A percentile compares a stretch with the other conserved stretches of the same genome.
Conservation (phyloP, 2,797 vertebrate species). For the Poeciliopsis presidionis region DNA sequence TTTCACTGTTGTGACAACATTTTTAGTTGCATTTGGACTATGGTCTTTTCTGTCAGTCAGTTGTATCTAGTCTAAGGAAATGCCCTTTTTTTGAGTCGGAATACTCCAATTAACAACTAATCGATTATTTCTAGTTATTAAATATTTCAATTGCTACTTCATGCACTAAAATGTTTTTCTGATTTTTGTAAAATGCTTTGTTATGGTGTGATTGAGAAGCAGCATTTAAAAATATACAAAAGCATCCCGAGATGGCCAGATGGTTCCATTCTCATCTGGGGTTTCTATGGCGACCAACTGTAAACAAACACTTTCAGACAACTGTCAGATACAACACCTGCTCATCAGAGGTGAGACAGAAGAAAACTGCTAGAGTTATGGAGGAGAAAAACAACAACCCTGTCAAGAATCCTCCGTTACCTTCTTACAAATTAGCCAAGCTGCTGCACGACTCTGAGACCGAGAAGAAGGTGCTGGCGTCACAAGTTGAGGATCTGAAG, state of each 20-base stretch:
- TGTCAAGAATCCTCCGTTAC: neutral
- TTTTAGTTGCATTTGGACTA: neutral
- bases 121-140: too few relatives aligned
- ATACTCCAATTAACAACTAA: too few relatives aligned
- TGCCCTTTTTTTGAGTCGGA: too few relatives aligned
- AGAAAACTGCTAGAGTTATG: neutral
- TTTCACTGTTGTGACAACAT: neutral
- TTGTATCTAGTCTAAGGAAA: neutral
- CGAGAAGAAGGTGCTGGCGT: conserved; percentile 1
- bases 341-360: neutral
- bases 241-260: neutral
- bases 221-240: neutral
- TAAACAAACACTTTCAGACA: conserved; percentile 5
- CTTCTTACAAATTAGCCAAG: conserved; percentile 7
- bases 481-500: conserved; percentile 4
- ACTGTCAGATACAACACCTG: neutral
- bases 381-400: neutral
- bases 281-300: neutral
- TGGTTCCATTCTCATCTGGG: neutral
- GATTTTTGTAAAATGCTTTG: neutral
- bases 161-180: neutral
- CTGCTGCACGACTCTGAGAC: conserved; percentile 3
- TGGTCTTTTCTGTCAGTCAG: neutral
- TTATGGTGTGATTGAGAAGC: neutral
- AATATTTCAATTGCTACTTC: too few relatives aligned